Percentiles rank a stretch among this genome's conserved stretches.
phyloP scores from a whole-genome alignment of 2,888 invertebrate genomes.

The Herminia tarsipennalis region DNA sequence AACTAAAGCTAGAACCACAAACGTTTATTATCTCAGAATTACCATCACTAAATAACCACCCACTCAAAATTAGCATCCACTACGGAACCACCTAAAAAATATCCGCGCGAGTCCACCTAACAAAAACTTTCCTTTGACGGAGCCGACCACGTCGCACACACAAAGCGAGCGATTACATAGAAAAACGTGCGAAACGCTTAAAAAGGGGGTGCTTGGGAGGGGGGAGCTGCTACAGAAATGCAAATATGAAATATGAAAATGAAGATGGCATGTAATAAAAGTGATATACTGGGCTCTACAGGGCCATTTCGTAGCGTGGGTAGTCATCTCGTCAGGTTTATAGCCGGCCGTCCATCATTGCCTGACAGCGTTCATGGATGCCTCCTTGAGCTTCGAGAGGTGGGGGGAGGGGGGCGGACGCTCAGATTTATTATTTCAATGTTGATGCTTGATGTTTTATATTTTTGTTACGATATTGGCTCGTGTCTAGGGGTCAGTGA shows the following conservation, averaged over 20 bases:
- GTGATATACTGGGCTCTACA: constrained; percentile 92
- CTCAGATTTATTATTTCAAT: constrained; percentile 78
- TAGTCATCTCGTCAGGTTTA: constrained; percentile 91
- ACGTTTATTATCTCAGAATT: too few relatives aligned
- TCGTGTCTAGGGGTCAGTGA: constrained; percentile 12
- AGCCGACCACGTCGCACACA: constrained; percentile 65
- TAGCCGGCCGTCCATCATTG: constrained; percentile 90
- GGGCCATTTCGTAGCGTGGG: constrained; percentile 90
- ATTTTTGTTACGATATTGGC: constrained; percentile 45
- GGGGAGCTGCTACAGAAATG: constrained; percentile 72
- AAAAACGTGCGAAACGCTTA: constrained; percentile 81
- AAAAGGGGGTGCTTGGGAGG: constrained; percentile 55
- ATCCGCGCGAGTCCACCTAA: constrained; percentile 31
- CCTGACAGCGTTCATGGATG: constrained; percentile 88
- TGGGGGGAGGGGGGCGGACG: constrained; percentile 49
- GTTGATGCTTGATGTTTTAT: constrained; percentile 71
- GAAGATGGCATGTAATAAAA: constrained; percentile 91
- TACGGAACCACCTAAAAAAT: constrained; percentile 42
- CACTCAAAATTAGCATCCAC: too few relatives aligned
- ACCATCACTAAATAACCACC: not conserved
- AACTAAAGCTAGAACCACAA: not conserved
- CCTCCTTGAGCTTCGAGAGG: constrained; percentile 66
- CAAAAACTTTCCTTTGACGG: constrained; percentile 65
- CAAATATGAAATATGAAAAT: constrained; percentile 88
- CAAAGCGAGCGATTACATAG: constrained; percentile 77